Conservation (phyloP, 1,140 invertebrate species). For the Euura saliciscinereae region DNA sequence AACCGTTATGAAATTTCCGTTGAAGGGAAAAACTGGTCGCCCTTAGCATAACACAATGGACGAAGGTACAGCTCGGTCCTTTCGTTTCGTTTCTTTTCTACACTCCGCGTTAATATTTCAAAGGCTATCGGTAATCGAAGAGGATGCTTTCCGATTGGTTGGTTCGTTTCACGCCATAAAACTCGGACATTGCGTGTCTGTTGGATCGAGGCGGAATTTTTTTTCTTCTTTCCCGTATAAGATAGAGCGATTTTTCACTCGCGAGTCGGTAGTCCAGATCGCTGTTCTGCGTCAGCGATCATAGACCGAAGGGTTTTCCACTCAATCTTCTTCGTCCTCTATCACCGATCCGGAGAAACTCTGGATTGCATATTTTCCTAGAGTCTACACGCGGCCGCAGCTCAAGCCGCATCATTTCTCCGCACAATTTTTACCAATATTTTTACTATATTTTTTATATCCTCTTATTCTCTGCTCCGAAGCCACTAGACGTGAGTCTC, state of each 20-base stretch:
- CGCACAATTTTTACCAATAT: no score
- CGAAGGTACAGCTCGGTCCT: not conserved
- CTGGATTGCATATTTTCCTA: no score
- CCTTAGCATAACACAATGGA: not conserved
- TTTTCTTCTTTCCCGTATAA: not conserved
- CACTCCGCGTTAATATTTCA: not conserved
- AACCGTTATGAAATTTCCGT: no score
- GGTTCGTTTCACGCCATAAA: constrained; percentile 5
- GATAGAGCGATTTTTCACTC: constrained; percentile 3
- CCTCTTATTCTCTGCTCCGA: not conserved
- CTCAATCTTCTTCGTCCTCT: not conserved
- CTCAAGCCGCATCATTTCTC: no score
- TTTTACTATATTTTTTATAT: not conserved
- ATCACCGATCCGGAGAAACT: not conserved
- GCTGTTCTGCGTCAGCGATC: not conserved
- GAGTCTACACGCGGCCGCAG: no score
- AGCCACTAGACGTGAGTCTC: not conserved
- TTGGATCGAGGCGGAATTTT: not conserved
- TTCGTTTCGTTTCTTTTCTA: not conserved
- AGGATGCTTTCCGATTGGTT: constrained; percentile 4
- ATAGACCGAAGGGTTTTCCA: not conserved
- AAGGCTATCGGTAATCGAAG: not conserved
- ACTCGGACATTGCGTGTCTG: not conserved
- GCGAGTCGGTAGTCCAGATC: not conserved
- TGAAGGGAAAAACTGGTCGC: constrained; percentile 14